Conservation (phyloP, 2,888 invertebrate genomes). For the Athetis lepigone region DNA sequence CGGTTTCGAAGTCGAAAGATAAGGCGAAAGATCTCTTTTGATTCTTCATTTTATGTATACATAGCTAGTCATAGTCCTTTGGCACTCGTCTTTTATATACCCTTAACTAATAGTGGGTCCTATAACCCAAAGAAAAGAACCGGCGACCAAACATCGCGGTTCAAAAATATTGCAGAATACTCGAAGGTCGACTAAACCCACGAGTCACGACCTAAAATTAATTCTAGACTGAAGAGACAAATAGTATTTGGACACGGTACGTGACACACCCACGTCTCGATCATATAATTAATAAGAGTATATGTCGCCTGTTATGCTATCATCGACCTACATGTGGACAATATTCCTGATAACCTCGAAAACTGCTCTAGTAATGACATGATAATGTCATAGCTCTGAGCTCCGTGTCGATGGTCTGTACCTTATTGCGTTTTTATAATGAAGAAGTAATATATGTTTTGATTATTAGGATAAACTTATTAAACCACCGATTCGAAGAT, state of each 20-base stretch:
- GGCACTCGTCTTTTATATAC: too few species aligned
- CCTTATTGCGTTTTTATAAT: background rate
- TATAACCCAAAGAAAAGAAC: too few species aligned
- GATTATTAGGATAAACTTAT: background rate
- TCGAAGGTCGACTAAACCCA: background rate
- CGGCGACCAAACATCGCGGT: background rate
- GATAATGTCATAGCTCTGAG: conserved; percentile 41
- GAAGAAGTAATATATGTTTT: background rate
- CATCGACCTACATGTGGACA: conserved; percentile 52
- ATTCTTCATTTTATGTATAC: too few species aligned
- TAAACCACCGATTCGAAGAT: background rate
- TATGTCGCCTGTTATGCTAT: conserved; percentile 57
- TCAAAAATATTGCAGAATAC: background rate
- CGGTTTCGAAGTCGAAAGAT: too few species aligned
- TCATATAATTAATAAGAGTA: conserved; percentile 60
- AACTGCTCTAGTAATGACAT: conserved; percentile 31
- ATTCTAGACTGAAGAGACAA: conserved; percentile 57
- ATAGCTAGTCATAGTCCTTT: too few species aligned
- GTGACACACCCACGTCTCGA: conserved; percentile 65
- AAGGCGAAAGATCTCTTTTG: too few species aligned
- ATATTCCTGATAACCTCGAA: conserved; percentile 58
- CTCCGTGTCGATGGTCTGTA: conserved; percentile 22
- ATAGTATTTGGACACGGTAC: conserved; percentile 61
- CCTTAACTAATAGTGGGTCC: too few species aligned
- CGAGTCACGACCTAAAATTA: conserved; percentile 19